Percentiles rank a stretch among this genome's conserved stretches.
phyloP scores from a whole-genome alignment of 35 echinoderm and acorn worm genomes.

The Apostichopus californicus region DNA sequence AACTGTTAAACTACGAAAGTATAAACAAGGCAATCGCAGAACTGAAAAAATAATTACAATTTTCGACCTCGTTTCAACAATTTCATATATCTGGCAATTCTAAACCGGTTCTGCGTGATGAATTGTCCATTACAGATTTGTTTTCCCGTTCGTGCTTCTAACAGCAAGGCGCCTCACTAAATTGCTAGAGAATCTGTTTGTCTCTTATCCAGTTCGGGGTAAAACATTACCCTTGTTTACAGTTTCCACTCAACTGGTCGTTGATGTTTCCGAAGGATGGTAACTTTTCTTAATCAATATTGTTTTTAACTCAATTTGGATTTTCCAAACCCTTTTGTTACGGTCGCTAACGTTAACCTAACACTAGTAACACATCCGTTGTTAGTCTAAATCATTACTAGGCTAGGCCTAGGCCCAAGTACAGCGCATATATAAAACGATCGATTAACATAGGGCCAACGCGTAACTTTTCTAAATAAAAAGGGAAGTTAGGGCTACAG shows the following conservation, averaged over 20 bases:
- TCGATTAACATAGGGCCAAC: no score
- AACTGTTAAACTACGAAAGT: no score
- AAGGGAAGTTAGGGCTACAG: no score
- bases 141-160: neutral
- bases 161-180: neutral
- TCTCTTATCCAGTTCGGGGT: neutral
- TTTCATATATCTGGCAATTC: neutral
- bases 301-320: neutral
- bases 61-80: neutral
- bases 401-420: no score
- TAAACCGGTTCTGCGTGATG: neutral
- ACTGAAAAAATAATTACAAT: no score
- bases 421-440: no score
- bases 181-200: neutral
- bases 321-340: conserved; percentile 18
- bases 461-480: no score
- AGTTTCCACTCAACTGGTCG: neutral
- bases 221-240: conserved; percentile 22
- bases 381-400: no score
- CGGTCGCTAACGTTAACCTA: conserved; percentile 12
- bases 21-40: no score
- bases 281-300: neutral
- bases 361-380: no score
- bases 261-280: conserved; percentile 44
- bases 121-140: neutral